Percentiles rank a stretch among this genome's conserved stretches.
phyloP scores from a whole-genome alignment of 2,113 vertebrate genomes.

The Corythoichthys haematopterus region DNA sequence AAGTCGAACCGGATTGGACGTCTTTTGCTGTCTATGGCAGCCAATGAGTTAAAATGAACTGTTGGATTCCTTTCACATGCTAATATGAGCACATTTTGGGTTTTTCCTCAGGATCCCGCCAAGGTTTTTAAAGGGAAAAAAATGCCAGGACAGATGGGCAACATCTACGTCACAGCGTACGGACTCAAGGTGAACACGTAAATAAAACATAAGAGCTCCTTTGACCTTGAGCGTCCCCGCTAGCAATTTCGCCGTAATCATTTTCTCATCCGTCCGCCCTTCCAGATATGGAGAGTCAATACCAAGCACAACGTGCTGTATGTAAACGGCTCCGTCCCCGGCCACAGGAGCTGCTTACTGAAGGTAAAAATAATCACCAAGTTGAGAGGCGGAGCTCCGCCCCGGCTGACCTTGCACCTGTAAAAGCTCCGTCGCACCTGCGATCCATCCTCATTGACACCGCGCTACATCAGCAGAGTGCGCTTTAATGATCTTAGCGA shows the following conservation, averaged over 20 bases:
- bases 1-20: too few species aligned
- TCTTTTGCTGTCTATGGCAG: too few species aligned
- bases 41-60: constrained; percentile 9
- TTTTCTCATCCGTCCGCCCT: constrained; percentile 17
- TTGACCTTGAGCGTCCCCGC: constrained; percentile 24
- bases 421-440: constrained; percentile 36
- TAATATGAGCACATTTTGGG: constrained; percentile 19
- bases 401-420: constrained; percentile 55
- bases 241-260: constrained; percentile 22
- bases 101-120: constrained; percentile 74
- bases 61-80: constrained; percentile 24
- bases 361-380: constrained; percentile 77
- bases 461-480: constrained; percentile 51
- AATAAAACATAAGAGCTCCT: not conserved
- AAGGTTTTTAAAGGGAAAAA: constrained; percentile 92
- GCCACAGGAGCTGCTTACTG: constrained; percentile 87
- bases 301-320: constrained; percentile 89
- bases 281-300: constrained; percentile 92
- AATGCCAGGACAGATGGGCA: constrained; percentile 92
- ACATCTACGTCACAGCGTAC: constrained; percentile 72
- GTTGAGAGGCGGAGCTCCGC: constrained; percentile 34
- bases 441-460: constrained; percentile 52
- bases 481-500: constrained; percentile 47
- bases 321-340: constrained; percentile 87
- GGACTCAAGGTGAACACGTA: constrained; percentile 81